These are phyloP conservation scores for Bagarius yarrelli DNA, from an alignment of 2,113 vertebrate genomes.

Conservation along the genomic window DNA sequence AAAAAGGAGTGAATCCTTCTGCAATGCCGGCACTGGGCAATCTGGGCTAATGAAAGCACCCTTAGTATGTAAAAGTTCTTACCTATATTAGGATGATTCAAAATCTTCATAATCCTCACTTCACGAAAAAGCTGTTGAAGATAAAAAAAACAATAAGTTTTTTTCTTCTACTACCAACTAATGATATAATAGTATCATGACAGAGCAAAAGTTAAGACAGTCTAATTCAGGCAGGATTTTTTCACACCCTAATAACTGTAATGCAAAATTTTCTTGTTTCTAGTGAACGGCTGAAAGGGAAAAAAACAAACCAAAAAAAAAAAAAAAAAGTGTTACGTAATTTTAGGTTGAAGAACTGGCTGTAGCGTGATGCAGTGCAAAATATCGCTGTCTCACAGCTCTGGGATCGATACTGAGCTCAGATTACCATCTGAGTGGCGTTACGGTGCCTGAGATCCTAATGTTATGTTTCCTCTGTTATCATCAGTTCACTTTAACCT, in stretches of 20 bases:
- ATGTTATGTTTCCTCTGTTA: background rate
- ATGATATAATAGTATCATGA: background rate
- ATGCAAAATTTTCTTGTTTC: too few species aligned
- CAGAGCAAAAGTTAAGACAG: background rate
- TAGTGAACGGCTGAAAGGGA: background rate
- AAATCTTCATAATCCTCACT: slow-evolving; percentile 53
- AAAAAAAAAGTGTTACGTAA: background rate
- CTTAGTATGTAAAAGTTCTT: background rate
- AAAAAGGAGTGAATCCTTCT: background rate
- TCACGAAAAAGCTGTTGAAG: slow-evolving; percentile 51
- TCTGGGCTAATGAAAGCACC: background rate
- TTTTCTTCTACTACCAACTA: background rate
- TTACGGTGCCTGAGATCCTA: background rate
- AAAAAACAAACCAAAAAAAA: background rate
- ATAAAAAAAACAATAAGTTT: background rate
- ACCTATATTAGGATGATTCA: slow-evolving; percentile 56
- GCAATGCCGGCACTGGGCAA: background rate
- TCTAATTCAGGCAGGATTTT: background rate
- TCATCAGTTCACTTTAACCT: background rate
- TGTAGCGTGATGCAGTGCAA: background rate
- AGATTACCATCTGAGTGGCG: slow-evolving; percentile 8
- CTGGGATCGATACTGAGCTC: background rate
- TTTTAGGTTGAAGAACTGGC: background rate
- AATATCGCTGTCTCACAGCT: background rate
- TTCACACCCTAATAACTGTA: background rate